Conservation (phyloP, 2,797 vertebrate genomes). For the Poeciliopsis turneri region DNA sequence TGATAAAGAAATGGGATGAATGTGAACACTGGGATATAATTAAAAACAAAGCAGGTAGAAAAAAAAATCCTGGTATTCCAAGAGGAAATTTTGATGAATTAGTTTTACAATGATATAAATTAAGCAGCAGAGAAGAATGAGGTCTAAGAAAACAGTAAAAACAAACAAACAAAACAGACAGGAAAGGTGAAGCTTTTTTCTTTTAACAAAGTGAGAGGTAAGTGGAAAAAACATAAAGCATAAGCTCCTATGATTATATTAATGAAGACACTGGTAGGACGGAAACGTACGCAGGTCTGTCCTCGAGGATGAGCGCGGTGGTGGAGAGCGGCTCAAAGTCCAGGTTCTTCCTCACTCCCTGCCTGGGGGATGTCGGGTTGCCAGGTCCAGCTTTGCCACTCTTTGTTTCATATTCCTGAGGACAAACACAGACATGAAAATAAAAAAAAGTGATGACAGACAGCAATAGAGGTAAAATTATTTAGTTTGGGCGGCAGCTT, state of each 20-base stretch:
- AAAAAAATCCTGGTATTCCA: neutral
- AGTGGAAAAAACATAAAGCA: slow-evolving; percentile 26
- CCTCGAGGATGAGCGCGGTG: slow-evolving; percentile 94
- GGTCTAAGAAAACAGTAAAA: neutral
- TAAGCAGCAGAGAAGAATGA: neutral
- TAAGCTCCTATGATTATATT: slow-evolving; percentile 8
- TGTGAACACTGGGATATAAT: neutral
- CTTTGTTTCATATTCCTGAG: slow-evolving; percentile 95
- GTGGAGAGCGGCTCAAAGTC: slow-evolving; percentile 95
- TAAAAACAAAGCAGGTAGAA: neutral
- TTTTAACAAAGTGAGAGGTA: slow-evolving; percentile 21
- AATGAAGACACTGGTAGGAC: slow-evolving; percentile 10
- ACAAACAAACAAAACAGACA: neutral
- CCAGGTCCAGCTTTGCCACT: slow-evolving; percentile 83
- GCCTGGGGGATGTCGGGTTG: slow-evolving; percentile 88
- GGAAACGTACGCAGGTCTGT: slow-evolving; percentile 90
- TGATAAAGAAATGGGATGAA: neutral
- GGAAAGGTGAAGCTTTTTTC: slow-evolving; percentile 25
- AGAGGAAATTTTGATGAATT: neutral
- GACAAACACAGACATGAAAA: too few species aligned
- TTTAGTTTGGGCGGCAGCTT: neutral
- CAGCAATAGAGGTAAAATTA: neutral
- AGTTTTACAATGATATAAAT: neutral
- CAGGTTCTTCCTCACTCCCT: slow-evolving; percentile 92
- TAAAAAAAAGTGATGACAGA: neutral